These are phyloP conservation scores for Theocolax elegans DNA, from an alignment of 1,140 invertebrate species.

Conservation along the genomic window DNA sequence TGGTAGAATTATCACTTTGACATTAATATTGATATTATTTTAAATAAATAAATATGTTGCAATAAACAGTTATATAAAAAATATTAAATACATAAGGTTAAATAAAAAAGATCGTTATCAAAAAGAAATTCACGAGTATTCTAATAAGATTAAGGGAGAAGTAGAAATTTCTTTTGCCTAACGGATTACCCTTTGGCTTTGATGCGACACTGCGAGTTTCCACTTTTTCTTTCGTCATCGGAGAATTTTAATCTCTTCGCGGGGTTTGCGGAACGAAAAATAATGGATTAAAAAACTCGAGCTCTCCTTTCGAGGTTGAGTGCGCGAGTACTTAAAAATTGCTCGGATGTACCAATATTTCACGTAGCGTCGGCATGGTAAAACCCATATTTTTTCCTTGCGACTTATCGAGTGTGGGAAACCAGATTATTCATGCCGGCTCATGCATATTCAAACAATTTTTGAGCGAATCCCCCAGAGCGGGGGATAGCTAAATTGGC, in stretches of 20 bases:
- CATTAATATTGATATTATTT: too few relatives aligned
- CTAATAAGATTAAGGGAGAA: too few relatives aligned
- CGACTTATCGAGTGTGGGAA: conserved; percentile 23
- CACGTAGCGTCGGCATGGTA: not conserved
- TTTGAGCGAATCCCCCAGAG: conserved; percentile 8
- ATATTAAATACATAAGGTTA: too few relatives aligned
- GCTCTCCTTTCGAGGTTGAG: not conserved
- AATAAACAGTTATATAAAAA: too few relatives aligned
- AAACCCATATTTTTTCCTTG: conserved; percentile 26
- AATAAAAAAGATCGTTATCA: too few relatives aligned
- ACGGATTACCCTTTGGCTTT: not conserved
- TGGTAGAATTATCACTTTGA: too few relatives aligned
- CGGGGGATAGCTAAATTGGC: not conserved
- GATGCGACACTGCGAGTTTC: not conserved
- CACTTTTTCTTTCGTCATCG: not conserved
- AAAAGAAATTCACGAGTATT: too few relatives aligned
- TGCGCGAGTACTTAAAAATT: not conserved
- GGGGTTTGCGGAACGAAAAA: not conserved
- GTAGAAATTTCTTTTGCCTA: not conserved
- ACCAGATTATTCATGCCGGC: conserved; percentile 23
- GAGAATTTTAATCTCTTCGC: conserved; percentile 14
- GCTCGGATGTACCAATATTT: not conserved
- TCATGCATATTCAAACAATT: conserved; percentile 35
- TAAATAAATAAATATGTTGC: too few relatives aligned
- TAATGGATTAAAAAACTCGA: conserved; percentile 5